Evolutionary conservation across 2,797 vertebrate genomes (phyloP).

Genomic region (Cottoperca gobio): DNA sequence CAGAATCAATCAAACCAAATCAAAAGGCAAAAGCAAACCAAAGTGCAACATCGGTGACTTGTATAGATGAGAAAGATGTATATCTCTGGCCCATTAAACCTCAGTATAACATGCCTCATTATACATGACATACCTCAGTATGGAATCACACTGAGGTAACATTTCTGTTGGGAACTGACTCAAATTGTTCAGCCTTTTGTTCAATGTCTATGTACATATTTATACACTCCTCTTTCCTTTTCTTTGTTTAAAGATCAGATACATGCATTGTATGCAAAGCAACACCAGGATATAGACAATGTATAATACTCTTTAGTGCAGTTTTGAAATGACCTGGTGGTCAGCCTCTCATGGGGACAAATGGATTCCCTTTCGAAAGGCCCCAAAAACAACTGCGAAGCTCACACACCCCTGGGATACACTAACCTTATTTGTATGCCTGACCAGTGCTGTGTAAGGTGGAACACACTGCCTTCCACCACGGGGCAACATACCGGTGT

Average conservation of each 20-base stretch:
- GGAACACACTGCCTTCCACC: conserved; percentile 52
- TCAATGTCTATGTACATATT: neutral
- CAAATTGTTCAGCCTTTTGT: neutral
- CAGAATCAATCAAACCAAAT: conserved; percentile 71
- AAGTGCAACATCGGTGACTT: conserved; percentile 76
- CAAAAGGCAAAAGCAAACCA: conserved; percentile 72
- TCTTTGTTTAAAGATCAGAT: neutral
- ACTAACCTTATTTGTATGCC: conserved; percentile 67
- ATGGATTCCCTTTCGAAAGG: conserved; percentile 61
- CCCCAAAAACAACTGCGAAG: conserved; percentile 55
- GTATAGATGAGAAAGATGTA: conserved; percentile 83
- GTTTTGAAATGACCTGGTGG: conserved; percentile 28
- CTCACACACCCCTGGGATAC: conserved; percentile 56
- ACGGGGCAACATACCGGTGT: conserved; percentile 19
- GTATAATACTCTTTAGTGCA: neutral
- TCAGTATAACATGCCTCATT: neutral
- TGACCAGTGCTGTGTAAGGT: conserved; percentile 48
- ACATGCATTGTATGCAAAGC: neutral
- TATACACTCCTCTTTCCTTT: neutral
- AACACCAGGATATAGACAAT: neutral
- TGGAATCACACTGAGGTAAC: too few relatives aligned
- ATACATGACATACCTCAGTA: too few relatives aligned
- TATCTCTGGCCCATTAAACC: conserved; percentile 67
- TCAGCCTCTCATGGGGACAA: conserved; percentile 57
- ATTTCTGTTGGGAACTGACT: neutral